These are phyloP conservation scores for Toxonevra muliebris DNA, from an alignment of 2,888 invertebrate genomes.

Conservation along the genomic window DNA sequence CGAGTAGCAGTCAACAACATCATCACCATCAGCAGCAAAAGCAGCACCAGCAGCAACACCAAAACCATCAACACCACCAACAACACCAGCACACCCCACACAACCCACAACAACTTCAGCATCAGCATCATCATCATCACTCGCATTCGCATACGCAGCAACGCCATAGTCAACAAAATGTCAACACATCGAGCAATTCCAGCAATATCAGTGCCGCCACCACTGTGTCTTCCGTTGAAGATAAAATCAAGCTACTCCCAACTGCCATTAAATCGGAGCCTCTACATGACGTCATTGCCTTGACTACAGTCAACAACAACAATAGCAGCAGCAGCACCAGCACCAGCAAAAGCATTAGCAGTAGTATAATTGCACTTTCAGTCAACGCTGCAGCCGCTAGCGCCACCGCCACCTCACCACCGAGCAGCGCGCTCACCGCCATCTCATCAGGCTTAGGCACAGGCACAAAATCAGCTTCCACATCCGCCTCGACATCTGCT, in stretches of 20 bases:
- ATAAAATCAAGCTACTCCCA: constrained; percentile 59
- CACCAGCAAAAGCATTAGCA: constrained; percentile 21
- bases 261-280: constrained; percentile 64
- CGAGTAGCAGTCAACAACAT: constrained; percentile 41
- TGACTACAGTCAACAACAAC: constrained; percentile 40
- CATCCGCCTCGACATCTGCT: constrained; percentile 26
- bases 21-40: constrained; percentile 23
- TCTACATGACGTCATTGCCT: constrained; percentile 58
- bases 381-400: constrained; percentile 24
- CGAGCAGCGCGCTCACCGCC: constrained; percentile 31
- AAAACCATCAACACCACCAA: constrained; percentile 11
- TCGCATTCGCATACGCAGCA: constrained; percentile 35
- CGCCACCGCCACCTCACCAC: constrained; percentile 4
- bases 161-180: constrained; percentile 17
- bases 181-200: constrained; percentile 19
- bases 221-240: constrained; percentile 44
- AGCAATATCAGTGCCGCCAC: constrained; percentile 20
- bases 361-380: constrained; percentile 28
- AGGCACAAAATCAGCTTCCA: constrained; percentile 22
- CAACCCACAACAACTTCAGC: constrained; percentile 17
- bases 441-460: constrained; percentile 21
- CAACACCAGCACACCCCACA: background rate
- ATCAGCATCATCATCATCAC: constrained; percentile 31
- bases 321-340: constrained; percentile 32
- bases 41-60: constrained; percentile 31